These are phyloP conservation scores for Gymnopithys bicolor DNA, from an alignment of 2,797 vertebrate species.

Conservation along the genomic window DNA sequence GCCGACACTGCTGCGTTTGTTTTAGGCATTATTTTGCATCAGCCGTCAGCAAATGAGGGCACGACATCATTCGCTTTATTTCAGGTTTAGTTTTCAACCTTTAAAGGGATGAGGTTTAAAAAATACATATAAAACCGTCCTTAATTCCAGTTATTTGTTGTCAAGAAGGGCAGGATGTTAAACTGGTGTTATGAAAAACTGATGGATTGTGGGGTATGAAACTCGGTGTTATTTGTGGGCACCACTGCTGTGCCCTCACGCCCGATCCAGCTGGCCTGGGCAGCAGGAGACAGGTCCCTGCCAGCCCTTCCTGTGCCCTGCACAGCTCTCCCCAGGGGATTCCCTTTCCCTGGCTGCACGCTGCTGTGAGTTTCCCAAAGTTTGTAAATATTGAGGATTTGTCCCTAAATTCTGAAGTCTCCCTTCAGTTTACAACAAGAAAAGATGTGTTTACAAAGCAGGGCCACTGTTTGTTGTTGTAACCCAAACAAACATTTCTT, in stretches of 20 bases:
- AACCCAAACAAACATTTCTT: neutral
- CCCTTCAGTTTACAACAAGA: neutral
- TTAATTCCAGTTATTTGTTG: neutral
- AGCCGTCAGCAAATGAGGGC: neutral
- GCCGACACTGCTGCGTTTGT: fast-evolving
- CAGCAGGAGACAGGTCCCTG: neutral
- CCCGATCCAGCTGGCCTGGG: neutral
- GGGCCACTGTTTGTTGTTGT: fast-evolving
- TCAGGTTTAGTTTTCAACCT: neutral
- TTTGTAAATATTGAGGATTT: neutral
- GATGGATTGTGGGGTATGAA: neutral
- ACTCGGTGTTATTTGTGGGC: neutral
- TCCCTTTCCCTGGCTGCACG: neutral
- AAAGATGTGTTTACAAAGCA: neutral
- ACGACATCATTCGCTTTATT: neutral
- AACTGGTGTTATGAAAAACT: fast-evolving
- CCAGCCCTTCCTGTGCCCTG: neutral
- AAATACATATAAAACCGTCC: fast-evolving
- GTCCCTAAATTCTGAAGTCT: neutral
- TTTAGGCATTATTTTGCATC: neutral
- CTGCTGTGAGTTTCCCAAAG: neutral
- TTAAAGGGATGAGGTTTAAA: neutral
- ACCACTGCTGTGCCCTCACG: fast-evolving
- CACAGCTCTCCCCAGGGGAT: neutral
- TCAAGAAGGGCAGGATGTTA: neutral